Conservation (phyloP, 2,888 invertebrate genomes). For the Orchestes rusci region DNA sequence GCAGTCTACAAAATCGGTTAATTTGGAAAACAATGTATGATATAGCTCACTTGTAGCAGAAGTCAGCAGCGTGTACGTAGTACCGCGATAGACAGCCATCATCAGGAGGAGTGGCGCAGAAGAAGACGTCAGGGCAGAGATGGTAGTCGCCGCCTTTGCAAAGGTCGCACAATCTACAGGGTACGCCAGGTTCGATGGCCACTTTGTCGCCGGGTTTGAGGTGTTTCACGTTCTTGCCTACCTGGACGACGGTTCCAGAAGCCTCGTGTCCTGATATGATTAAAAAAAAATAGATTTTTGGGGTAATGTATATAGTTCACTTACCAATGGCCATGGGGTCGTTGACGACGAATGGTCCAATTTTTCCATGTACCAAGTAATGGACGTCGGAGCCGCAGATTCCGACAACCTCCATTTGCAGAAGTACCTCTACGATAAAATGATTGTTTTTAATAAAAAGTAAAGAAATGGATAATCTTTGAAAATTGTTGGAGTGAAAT, state of each 20-base stretch:
- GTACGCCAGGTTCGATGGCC: slow-evolving; percentile 89
- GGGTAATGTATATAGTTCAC: background rate
- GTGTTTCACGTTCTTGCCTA: slow-evolving; percentile 63
- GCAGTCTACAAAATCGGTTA: slow-evolving; percentile 51
- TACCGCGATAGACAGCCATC: slow-evolving; percentile 84
- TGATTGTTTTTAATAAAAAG: no score
- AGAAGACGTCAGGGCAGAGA: slow-evolving; percentile 77
- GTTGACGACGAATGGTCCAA: slow-evolving; percentile 79
- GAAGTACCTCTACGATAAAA: slow-evolving; percentile 64
- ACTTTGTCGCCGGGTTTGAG: slow-evolving; percentile 73
- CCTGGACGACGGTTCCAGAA: slow-evolving; percentile 68
- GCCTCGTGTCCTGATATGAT: slow-evolving; percentile 81
- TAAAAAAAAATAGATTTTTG: slow-evolving; percentile 44
- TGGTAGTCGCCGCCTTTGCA: slow-evolving; percentile 90
- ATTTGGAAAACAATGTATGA: background rate
- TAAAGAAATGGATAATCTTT: no score
- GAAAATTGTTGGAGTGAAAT: no score
- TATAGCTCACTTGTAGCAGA: slow-evolving; percentile 67
- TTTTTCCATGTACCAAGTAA: slow-evolving; percentile 76
- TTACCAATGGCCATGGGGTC: slow-evolving; percentile 87
- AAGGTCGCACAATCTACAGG: slow-evolving; percentile 74
- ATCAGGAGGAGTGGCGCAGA: slow-evolving; percentile 92
- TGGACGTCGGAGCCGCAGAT: slow-evolving; percentile 97
- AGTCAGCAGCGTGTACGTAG: slow-evolving; percentile 86
- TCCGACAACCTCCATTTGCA: slow-evolving; percentile 88